Evolutionary conservation across 2,888 invertebrate species (phyloP), one percentile per base, ranked within the genome.

Genomic region (Lamellibrachia satsuma): DNA sequence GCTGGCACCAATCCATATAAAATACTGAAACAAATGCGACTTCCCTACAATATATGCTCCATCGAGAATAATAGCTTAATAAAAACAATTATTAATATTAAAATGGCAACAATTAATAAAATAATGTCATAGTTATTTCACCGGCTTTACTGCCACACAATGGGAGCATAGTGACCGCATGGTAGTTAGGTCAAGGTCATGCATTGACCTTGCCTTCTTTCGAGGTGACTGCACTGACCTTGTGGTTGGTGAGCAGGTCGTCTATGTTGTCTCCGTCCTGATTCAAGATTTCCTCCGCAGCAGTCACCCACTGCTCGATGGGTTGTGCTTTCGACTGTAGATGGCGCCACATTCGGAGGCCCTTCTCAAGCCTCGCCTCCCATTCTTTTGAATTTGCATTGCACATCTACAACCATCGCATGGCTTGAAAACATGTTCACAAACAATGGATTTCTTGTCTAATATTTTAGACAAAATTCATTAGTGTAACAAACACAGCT

Each of bases 291-390:
- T 98, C 97, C 95, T 99, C 98, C 0, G 99, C 99, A 92, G 98
- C 97, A 0, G 98, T 97, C 0, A 99, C 97, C 98, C 99, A 99
- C 94, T 98, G 98, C 51, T 98, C 98, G 0, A 99, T 98, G 9
- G 97, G 97, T 39, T 98, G 97, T 95, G 98, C 98, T 95, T 98
- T 98, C 95, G 97, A 98, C 93, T 98, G 97, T 96, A 98, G 98
- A 94, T 98, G 98, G 92, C 98, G 98, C 98, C 99, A 99, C 92
- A 98, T 98, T 15, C 98, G 97, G 0, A 98, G 97, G 0, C 98
- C 97, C 94, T 98, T 98, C 94, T 98, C 98, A 2, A 99, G 97
- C 93, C 98, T 97, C 96, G 96, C 95, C 94, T 96, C 96, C 96
- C 96, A 96, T 90, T 96, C 95, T 92, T 95, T 95, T 91, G 96